Evolutionary conservation across 2,888 invertebrate genomes (phyloP), one percentile per base, ranked within the genome.

Genomic region (Syrphus vitripennis): DNA sequence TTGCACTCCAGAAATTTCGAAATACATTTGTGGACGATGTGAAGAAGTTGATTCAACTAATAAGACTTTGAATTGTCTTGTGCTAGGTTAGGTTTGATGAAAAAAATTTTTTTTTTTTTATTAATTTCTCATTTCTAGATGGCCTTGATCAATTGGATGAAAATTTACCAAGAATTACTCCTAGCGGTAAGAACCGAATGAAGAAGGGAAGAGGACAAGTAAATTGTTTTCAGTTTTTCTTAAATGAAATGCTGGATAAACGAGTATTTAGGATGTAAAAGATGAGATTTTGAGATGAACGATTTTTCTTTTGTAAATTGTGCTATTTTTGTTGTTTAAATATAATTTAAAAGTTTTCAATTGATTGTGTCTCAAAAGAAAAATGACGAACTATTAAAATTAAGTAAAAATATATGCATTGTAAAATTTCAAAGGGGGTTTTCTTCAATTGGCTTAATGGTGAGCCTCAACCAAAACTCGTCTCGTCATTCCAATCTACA

Each of bases 21-120:
- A 75, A 2, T 84, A 45, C 29, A 80, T 84, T 6, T 84, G 83
- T 37, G 70, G 75, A 5, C 57, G 71, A 5, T 84, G 83, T 59
- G 75, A 80, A 16, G 3, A 59, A 16, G 45, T 80, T 2, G 59
- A 84, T n/a, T 3, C 34, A 0, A 14, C 9, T 1, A 14, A 21
- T 2, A 37, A 42, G 6, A 80, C 57, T 9, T 29, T 84, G 10
- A 76, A 37, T 10, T 75, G 75, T n/a, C 70, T 70, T 0, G 26
- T 84, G 2, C 10, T 74, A 10, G 83, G 83, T 83, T 5, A 14
- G 77, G n/a, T n/a, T n/a, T n/a, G n/a, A n/a, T 42, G 12, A 1
- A n/a, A 1, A 12, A 5, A 16, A 55, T 10, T 16, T 12, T 16
- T 5, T 21, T 7, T 3, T 31, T 6, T 9, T 48, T 16, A 14